These are phyloP conservation scores for Reticulitermes speratus DNA, from an alignment of 1,140 invertebrate species.

Conservation along the genomic window DNA sequence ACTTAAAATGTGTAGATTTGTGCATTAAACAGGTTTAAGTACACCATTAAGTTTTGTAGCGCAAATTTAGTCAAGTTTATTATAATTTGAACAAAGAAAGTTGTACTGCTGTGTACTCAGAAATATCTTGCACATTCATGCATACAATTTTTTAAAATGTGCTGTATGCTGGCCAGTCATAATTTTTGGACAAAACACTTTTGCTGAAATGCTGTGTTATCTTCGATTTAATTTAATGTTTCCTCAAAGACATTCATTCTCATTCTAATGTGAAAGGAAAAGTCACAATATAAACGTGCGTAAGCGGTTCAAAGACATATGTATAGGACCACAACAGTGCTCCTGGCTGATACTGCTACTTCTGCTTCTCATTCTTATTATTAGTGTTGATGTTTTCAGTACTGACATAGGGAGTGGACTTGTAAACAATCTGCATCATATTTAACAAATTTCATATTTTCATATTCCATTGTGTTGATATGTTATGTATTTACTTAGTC, in stretches of 20 bases:
- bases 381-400: too few relatives aligned
- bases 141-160: background rate
- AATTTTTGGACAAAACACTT: background rate
- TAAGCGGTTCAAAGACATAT: too few relatives aligned
- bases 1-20: too few relatives aligned
- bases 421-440: too few relatives aligned
- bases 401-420: too few relatives aligned
- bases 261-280: background rate
- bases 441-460: too few relatives aligned
- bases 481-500: too few relatives aligned
- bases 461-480: too few relatives aligned
- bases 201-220: background rate
- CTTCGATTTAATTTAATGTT: background rate
- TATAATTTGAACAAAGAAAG: background rate
- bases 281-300: background rate
- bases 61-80: background rate
- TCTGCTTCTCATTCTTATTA: too few relatives aligned
- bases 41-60: background rate
- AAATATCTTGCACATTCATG: background rate
- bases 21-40: too few relatives aligned
- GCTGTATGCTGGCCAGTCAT: background rate
- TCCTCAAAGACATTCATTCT: background rate
- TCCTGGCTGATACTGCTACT: too few relatives aligned
- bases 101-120: background rate
- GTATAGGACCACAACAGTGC: too few relatives aligned